Evolutionary conservation across 1,140 invertebrate species (phyloP).

Genomic region (Acromyrmex heyeri): DNA sequence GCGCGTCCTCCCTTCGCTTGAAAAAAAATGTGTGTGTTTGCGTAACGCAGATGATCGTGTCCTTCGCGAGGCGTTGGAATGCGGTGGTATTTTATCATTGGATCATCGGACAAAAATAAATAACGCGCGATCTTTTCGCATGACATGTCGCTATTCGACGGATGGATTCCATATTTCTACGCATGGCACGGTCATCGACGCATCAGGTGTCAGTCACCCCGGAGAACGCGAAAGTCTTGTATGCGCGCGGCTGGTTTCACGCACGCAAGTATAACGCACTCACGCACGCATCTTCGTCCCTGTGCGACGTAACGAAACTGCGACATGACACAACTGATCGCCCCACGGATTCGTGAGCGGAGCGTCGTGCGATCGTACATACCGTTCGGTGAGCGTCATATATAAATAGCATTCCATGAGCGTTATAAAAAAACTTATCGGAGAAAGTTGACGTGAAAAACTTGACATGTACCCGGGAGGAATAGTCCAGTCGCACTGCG

Average conservation of each 20-base stretch:
- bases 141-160: background rate
- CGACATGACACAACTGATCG: background rate
- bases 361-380: constrained; percentile 25
- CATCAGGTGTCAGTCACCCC: constrained; percentile 87
- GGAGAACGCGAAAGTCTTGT: constrained; percentile 53
- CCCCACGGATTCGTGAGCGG: background rate
- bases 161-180: constrained; percentile 52
- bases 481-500: background rate
- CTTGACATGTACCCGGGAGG: background rate
- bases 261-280: constrained; percentile 2
- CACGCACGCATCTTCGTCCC: background rate
- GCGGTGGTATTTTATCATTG: background rate
- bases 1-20: background rate
- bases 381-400: background rate
- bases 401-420: background rate
- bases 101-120: background rate
- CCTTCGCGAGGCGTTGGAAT: background rate
- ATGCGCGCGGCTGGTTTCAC: constrained; percentile 29
- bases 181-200: constrained; percentile 85
- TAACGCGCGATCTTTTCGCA: background rate
- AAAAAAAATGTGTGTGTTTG: background rate
- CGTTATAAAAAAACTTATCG: background rate
- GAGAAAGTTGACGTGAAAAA: background rate
- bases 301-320: background rate
- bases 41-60: background rate